These are phyloP conservation scores for Agrochola litura DNA, from an alignment of 2,888 invertebrate species.

Conservation along the genomic window DNA sequence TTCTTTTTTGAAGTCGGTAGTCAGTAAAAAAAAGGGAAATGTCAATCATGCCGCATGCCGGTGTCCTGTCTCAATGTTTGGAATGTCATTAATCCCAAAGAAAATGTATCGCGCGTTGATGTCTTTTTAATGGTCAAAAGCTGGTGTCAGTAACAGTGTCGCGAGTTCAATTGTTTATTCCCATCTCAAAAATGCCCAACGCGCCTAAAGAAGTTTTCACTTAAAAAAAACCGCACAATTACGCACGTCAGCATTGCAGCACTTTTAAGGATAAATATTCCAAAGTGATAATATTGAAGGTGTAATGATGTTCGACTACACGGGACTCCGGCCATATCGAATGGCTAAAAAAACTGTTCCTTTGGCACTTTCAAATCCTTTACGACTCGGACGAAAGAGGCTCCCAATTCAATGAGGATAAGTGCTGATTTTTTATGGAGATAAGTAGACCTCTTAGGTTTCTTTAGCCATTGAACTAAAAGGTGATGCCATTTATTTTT, in stretches of 20 bases:
- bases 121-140: no score
- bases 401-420: slow-evolving; percentile 14
- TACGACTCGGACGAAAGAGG: slow-evolving; percentile 1
- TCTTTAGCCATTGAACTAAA: background rate
- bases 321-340: background rate
- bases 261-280: slow-evolving; percentile 28
- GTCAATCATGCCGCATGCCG: no score
- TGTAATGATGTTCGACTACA: slow-evolving; percentile 19
- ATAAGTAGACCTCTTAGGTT: background rate
- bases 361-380: slow-evolving; percentile 17
- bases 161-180: no score
- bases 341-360: slow-evolving; percentile 27
- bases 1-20: no score
- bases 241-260: background rate
- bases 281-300: slow-evolving; percentile 27
- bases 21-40: no score
- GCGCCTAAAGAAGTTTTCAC: no score
- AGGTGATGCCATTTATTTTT: background rate
- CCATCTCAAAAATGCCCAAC: no score
- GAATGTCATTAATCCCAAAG: no score
- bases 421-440: slow-evolving; percentile 2
- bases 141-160: no score
- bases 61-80: no score
- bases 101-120: no score
- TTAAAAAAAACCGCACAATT: no score